Evolutionary conservation across 2,797 vertebrate genomes (phyloP).

Genomic region (Mycteria americana): DNA sequence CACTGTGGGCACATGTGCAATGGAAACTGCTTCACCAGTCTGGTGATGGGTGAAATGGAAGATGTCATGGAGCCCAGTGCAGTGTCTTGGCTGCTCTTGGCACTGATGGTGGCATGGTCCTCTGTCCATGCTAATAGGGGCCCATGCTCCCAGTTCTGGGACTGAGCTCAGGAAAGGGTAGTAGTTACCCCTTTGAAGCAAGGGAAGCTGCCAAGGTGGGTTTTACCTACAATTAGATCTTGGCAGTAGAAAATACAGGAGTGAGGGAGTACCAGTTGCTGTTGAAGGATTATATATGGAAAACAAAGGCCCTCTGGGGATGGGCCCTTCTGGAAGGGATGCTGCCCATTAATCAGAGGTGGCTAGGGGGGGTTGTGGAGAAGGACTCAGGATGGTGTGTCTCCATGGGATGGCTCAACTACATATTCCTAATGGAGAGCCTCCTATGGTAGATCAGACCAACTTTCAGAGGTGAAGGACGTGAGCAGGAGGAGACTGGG

Average conservation of each 20-base stretch:
- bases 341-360: background rate
- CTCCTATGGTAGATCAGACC: background rate
- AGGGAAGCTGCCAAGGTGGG: background rate
- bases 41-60: background rate
- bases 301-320: background rate
- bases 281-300: background rate
- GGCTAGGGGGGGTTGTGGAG: background rate
- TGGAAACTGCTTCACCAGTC: background rate
- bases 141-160: background rate
- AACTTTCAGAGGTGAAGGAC: background rate
- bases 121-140: background rate
- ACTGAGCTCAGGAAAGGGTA: background rate
- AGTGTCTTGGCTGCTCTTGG: background rate
- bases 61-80: background rate
- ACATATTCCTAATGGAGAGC: background rate
- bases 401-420: background rate
- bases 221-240: background rate
- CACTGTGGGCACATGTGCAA: background rate
- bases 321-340: background rate
- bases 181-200: background rate
- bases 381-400: background rate
- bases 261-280: background rate
- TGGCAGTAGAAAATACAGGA: background rate
- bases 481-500: too few relatives aligned
- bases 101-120: background rate